These are phyloP conservation scores for Venusia cambrica DNA, from an alignment of 2,888 invertebrate species.

Conservation along the genomic window DNA sequence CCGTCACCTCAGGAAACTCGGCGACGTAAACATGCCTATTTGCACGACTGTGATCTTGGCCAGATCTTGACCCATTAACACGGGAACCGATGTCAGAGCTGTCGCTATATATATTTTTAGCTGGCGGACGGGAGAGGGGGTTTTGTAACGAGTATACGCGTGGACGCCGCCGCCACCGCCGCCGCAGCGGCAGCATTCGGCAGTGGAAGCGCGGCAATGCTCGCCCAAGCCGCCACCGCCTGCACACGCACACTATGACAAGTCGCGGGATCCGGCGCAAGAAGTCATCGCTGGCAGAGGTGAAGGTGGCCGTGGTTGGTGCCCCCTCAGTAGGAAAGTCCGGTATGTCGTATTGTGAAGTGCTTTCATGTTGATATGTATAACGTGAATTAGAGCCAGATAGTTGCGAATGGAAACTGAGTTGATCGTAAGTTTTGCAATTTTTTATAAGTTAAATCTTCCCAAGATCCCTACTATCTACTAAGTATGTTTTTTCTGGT, in stretches of 20 bases:
- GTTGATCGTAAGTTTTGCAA: too few species aligned
- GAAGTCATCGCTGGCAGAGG: constrained; percentile 93
- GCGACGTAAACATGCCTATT: constrained; percentile 69
- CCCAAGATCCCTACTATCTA: too few species aligned
- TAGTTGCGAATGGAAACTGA: constrained; percentile 1
- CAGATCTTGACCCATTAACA: constrained; percentile 81
- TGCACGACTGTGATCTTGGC: constrained; percentile 74
- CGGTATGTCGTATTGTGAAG: constrained; percentile 81
- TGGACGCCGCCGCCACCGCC: constrained; percentile 45
- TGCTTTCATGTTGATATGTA: constrained; percentile 5
- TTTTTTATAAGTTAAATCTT: too few species aligned
- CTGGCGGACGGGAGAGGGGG: constrained; percentile 54
- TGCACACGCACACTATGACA: constrained; percentile 76
- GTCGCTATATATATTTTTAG: constrained; percentile 76
- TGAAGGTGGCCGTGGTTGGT: constrained; percentile 94
- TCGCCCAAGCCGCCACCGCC: constrained; percentile 8
- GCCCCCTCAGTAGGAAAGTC: constrained; percentile 96
- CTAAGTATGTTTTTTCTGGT: too few species aligned
- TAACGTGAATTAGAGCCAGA: too few species aligned
- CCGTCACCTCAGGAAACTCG: constrained; percentile 51
- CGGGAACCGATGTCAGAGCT: constrained; percentile 68
- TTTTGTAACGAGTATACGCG: constrained; percentile 49
- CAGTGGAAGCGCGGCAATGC: constrained; percentile 37
- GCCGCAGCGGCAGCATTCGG: constrained; percentile 45
- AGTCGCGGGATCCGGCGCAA: constrained; percentile 92